Base-by-base conservation (phyloP, 1,140 invertebrate species). In the Acyrthosiphon pisum region DNA sequence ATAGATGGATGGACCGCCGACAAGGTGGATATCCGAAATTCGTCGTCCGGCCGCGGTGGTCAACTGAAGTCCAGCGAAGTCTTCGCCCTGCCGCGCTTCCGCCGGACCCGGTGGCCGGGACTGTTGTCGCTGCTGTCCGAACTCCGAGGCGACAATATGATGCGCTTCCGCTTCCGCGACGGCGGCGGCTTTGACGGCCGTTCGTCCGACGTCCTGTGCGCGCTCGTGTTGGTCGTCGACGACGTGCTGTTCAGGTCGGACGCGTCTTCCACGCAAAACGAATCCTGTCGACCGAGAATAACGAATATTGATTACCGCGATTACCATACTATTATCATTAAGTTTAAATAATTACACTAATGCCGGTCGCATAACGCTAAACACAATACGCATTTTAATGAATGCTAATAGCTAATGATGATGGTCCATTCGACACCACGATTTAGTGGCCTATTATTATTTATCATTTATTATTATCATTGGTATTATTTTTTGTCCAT, bases 51-150 rank as follows among this genome's bases (percentile, higher is more conserved):
- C 6, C 37, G 81, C 22, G 20, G 14, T 86, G 35, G 2, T 86
- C 41, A 90, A 41, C 89, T 90, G 11, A 56, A 90, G 53, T 90
- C 56, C 89, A 90, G 44, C 37, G 53, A 35, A 23, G 50, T 68
- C 20, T 60, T 94, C 81, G 48, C 87, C 87, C 81, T 93, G 88
- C 30, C 60, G 30, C 60, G 60, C 60, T 76, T 76, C 30, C 60
- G 60, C 0, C 30, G 60, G 60, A 76, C n/a, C 56, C 9, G 23
- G 23, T 53, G 35, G 0, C 7, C 23, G 9, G 76, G 35, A 3
- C 91, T 92, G 30, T 84, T 81, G 14, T 84, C 91, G 14, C 91
- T 86, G 35, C 91, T 86, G 35, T 93, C 91, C 37, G 89, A 7
- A 86, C 81, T 93, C 4, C 44, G 81, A 4, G 68, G 90, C 22